Conservation (phyloP, 2,113 vertebrate species). For the Sardina pilchardus region DNA sequence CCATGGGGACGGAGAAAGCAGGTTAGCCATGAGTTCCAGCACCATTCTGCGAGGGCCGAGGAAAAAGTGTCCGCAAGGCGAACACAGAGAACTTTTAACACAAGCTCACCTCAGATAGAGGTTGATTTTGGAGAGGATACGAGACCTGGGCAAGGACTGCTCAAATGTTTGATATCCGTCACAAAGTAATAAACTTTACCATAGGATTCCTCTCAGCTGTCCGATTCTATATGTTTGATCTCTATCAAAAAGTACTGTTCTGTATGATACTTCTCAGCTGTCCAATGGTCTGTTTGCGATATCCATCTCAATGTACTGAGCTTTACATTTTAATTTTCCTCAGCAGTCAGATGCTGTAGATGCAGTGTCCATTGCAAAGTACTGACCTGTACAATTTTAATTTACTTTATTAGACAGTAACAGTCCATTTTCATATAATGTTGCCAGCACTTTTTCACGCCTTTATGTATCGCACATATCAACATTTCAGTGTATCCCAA, state of each 20-base stretch:
- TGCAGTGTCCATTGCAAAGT: too few species aligned
- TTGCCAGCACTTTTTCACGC: too few species aligned
- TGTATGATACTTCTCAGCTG: too few species aligned
- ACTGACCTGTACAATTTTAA: too few species aligned
- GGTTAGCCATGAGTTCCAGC: conserved; percentile 29
- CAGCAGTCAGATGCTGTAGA: too few species aligned
- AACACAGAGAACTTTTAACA: background rate
- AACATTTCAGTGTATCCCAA: too few species aligned
- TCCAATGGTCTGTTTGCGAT: too few species aligned
- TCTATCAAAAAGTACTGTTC: background rate
- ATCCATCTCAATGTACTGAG: too few species aligned
- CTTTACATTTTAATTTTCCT: too few species aligned
- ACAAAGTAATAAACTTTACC: background rate
- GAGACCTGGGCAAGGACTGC: background rate
- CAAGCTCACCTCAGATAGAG: background rate
- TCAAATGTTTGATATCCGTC: background rate
- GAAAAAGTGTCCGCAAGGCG: background rate
- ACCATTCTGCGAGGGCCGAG: background rate
- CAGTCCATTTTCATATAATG: too few species aligned
- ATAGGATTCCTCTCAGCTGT: background rate
- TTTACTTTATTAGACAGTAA: too few species aligned
- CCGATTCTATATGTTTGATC: background rate
- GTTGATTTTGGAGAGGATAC: background rate
- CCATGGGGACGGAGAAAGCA: conserved; percentile 42
- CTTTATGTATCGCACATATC: too few species aligned